These are phyloP conservation scores for Encarsia formosa DNA, from an alignment of 2,888 invertebrate genomes.

Conservation along the genomic window DNA sequence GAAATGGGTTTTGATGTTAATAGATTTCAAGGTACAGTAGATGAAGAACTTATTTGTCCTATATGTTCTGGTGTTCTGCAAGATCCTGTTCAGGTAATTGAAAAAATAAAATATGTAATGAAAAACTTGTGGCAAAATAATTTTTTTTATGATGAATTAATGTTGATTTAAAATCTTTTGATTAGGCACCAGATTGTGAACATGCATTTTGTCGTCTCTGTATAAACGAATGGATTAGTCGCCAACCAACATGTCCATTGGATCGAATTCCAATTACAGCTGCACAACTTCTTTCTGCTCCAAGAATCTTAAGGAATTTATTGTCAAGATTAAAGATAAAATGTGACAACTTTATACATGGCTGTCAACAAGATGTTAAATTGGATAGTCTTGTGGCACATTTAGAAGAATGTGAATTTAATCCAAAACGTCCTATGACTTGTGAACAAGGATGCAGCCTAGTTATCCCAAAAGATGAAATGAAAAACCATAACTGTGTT, in stretches of 20 bases:
- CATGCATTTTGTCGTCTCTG: conserved; percentile 93
- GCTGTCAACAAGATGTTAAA: conserved; percentile 81
- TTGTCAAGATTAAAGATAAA: conserved; percentile 82
- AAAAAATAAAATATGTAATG: too few species aligned
- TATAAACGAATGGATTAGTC: conserved; percentile 91
- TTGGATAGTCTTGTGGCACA: conserved; percentile 82
- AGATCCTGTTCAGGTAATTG: conserved; percentile 84
- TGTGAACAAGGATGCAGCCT: conserved; percentile 93
- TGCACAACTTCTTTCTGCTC: conserved; percentile 86
- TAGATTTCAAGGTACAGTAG: conserved; percentile 92
- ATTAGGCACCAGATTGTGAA: conserved; percentile 88
- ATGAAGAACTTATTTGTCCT: conserved; percentile 94
- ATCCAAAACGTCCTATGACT: conserved; percentile 88
- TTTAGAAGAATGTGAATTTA: conserved; percentile 86
- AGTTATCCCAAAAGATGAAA: conserved; percentile 90
- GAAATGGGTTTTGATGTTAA: conserved; percentile 91
- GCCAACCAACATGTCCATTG: conserved; percentile 91
- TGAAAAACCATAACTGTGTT: conserved; percentile 92
- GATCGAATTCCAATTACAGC: conserved; percentile 87
- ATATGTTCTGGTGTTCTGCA: conserved; percentile 94
- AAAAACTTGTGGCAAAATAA: not conserved
- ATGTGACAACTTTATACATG: conserved; percentile 87
- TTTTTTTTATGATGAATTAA: conserved; percentile 5
- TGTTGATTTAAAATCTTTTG: conserved; percentile 2
- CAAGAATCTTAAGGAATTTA: conserved; percentile 87